Evolutionary conservation across 2,888 invertebrate species (phyloP), one percentile per base, ranked within the genome.

Genomic region (Nycteola revayana): DNA sequence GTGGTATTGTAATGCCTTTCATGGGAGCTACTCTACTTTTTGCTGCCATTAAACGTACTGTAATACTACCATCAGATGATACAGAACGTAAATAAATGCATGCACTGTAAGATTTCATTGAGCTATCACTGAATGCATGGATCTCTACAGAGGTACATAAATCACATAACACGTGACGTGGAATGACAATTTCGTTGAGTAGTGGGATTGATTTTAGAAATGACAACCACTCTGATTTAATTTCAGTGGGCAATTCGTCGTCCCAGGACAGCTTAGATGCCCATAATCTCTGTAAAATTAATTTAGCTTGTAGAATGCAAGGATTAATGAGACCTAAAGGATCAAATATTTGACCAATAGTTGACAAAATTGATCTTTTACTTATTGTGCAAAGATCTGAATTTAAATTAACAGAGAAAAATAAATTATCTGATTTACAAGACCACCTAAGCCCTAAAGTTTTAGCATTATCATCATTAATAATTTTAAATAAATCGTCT

Each of bases 201-300:
- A 11, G 11, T 11, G 25, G 25, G 10, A 25, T 5, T 7, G 10
- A 11, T 11, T 10, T 25, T 7, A 25, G 10, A 11, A 25, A 11
- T 10, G 10, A 7, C 6, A 11, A 3, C 25, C 25, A 25, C n/a
- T 25, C 11, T 25, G 25, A 25, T 14, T 26, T 9, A 10, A 22
- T 30, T n/a, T 30, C 36, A 21, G 7, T 14, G 14, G 26, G 4
- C 3, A 29, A 24, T 2, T 5, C 9, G 24, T 35, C 14, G 20
- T 35, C 29, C 35, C 32, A 33, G 6, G 9, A 10, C n/a, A 33
- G 26, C 24, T 33, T 28, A 8, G 11, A 23, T 6, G 22, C n/a
- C 34, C 34, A 34, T 18, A 33, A 18, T 10, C 11, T 27, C 18
- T 33, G 33, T 22, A 32, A 5, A 7, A 27, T 26, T 2, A 32